Percentiles rank a stretch among this genome's conserved stretches.
These are phyloP conservation scores for Aphodius granarius DNA, from an alignment of 2,888 invertebrate species.

Conservation along the genomic window DNA sequence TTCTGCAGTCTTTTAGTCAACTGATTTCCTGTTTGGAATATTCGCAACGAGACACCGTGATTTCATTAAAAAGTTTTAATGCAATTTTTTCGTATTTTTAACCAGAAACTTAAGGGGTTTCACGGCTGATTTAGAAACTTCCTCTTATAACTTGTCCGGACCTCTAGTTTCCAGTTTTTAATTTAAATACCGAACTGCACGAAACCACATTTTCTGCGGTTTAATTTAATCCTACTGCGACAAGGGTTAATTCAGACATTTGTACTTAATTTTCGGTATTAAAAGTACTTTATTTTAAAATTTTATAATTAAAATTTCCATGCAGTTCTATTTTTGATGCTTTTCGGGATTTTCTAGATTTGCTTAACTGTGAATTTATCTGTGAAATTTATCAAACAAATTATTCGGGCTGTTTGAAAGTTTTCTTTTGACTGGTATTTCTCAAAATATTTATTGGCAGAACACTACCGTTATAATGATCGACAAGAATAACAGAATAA, in stretches of 20 bases:
- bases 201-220: neutral
- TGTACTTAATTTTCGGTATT: neutral
- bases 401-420: neutral
- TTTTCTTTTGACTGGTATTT: neutral
- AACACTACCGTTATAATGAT: no score
- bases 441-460: no score
- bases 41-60: neutral
- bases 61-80: neutral
- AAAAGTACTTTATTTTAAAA: no score
- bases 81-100: neutral
- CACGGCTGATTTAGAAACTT: neutral
- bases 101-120: neutral
- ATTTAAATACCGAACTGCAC: neutral
- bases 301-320: neutral
- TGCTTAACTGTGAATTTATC: no score
- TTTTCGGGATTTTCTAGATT: no score
- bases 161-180: neutral
- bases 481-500: no score
- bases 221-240: neutral
- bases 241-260: neutral
- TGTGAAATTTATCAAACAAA: no score
- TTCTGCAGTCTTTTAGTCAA: neutral
- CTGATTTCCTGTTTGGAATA: neutral
- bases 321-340: no score
- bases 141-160: neutral